A percentile compares a stretch with the other conserved stretches of the same genome.
Conservation (phyloP, 2,888 invertebrate genomes). For the Xestia xanthographa region DNA sequence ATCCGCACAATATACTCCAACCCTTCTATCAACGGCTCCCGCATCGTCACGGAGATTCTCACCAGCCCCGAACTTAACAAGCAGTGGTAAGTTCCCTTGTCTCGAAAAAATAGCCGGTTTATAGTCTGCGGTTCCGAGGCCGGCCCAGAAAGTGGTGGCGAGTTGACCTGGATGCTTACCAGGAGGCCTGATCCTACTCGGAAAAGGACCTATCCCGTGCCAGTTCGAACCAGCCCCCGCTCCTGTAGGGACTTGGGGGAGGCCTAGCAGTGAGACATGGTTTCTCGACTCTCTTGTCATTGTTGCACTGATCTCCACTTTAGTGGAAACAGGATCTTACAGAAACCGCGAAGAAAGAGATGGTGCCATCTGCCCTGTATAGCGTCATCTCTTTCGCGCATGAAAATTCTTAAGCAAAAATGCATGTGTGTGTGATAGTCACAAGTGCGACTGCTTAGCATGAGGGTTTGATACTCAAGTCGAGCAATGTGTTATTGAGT, state of each 20-base stretch:
- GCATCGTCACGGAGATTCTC: conserved; percentile 97
- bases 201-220: background rate
- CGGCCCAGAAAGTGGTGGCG: background rate
- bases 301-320: background rate
- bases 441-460: background rate
- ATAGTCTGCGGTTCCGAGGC: background rate
- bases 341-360: background rate
- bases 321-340: background rate
- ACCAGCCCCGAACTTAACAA: conserved; percentile 92
- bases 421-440: background rate
- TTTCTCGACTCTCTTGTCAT: background rate
- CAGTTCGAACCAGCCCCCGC: background rate
- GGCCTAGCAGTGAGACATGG: background rate
- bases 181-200: background rate
- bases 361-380: background rate
- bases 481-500: background rate
- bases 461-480: background rate
- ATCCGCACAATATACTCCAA: conserved; percentile 99
- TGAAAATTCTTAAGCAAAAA: background rate
- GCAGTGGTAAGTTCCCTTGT: conserved; percentile 92
- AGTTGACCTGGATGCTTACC: background rate
- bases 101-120: background rate
- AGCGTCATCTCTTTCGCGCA: background rate
- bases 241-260: background rate
- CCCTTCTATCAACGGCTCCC: conserved; percentile 98